phyloP scores from a whole-genome alignment of 2,113 vertebrate species.

The Heteronetta atricapilla region DNA sequence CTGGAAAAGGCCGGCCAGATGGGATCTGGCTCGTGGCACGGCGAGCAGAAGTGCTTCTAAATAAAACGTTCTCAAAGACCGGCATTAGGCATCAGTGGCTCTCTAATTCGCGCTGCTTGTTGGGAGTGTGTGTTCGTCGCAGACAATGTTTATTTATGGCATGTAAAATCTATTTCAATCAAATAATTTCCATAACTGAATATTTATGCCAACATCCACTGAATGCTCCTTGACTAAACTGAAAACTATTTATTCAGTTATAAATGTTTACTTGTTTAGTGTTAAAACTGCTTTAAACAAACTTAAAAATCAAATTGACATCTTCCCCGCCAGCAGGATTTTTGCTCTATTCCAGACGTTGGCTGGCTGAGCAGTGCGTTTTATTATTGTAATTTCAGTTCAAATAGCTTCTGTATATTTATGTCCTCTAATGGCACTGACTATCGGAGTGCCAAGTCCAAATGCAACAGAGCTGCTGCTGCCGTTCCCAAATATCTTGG shows the following conservation, averaged over 20 bases:
- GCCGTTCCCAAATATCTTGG: neutral
- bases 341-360: neutral
- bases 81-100: conserved; percentile 51
- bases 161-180: conserved; percentile 73
- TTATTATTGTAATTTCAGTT: conserved; percentile 42
- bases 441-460: neutral
- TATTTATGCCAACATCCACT: conserved; percentile 74
- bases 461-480: conserved; percentile 14
- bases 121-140: conserved; percentile 57
- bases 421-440: neutral
- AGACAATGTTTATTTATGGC: conserved; percentile 78
- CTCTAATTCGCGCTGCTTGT: conserved; percentile 19
- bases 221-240: conserved; percentile 72
- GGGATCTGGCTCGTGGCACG: neutral
- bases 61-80: conserved; percentile 58
- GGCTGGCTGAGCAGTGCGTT: neutral
- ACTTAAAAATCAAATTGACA: conserved; percentile 58
- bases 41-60: conserved; percentile 46
- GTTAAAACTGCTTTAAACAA: conserved; percentile 72
- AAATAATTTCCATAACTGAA: conserved; percentile 78
- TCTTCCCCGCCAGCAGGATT: neutral
- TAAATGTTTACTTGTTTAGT: conserved; percentile 74
- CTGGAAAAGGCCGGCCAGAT: neutral
- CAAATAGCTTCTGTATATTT: neutral
- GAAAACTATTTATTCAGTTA: conserved; percentile 73